Conservation (phyloP, 2,888 invertebrate genomes). For the Agonopterix alstromeriana region DNA sequence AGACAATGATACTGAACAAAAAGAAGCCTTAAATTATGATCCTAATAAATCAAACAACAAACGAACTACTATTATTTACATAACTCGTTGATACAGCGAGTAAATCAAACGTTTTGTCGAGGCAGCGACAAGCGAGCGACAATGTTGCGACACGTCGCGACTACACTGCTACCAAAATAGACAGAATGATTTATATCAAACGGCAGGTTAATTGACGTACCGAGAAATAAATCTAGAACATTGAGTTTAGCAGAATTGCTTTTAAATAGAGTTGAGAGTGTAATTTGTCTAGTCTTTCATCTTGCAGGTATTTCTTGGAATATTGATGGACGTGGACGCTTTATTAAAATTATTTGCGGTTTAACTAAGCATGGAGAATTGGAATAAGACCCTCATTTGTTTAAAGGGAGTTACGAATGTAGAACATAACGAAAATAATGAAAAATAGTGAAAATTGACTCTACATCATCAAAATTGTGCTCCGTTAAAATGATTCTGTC, state of each 20-base stretch:
- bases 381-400: too few species aligned
- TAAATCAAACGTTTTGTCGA: conserved; percentile 42
- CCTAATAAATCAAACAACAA: conserved; percentile 8
- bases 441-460: too few species aligned
- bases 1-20: background rate
- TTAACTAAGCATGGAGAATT: too few species aligned
- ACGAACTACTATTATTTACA: conserved; percentile 15
- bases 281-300: conserved; percentile 28
- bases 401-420: too few species aligned
- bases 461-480: too few species aligned
- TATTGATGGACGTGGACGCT: conserved; percentile 8
- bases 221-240: conserved; percentile 41
- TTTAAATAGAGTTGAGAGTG: conserved; percentile 32
- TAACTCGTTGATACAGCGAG: conserved; percentile 16
- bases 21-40: background rate
- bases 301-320: conserved; percentile 9
- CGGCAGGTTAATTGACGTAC: conserved; percentile 46
- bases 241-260: conserved; percentile 30
- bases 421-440: too few species aligned
- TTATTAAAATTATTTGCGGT: too few species aligned
- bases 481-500: too few species aligned
- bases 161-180: conserved; percentile 18
- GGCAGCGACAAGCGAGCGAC: conserved; percentile 17
- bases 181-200: conserved; percentile 34
- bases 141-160: conserved; percentile 25